Conservation (phyloP, 23 tunicate species). For the Trididemnum nubilum region DNA sequence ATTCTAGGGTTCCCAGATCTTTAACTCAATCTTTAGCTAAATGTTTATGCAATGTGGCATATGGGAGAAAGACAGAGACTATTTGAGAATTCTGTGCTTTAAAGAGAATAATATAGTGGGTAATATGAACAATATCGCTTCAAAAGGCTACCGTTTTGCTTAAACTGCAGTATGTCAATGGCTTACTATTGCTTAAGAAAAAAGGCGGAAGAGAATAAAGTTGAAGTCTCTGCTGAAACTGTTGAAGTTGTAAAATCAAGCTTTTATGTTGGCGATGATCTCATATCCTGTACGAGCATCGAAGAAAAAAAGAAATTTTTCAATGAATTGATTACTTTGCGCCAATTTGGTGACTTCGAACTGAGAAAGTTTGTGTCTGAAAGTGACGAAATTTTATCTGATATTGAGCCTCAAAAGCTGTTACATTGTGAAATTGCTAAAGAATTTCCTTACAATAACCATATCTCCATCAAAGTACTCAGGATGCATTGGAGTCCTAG, state of each 20-base stretch:
- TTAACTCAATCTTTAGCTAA: no score
- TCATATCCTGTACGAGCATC: background rate
- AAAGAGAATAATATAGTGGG: background rate
- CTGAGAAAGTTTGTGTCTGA: slow-evolving; percentile 24
- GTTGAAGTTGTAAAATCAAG: background rate
- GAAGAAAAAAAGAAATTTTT: background rate
- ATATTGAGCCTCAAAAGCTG: background rate
- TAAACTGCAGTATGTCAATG: slow-evolving; percentile 33
- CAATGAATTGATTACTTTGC: slow-evolving; percentile 3
- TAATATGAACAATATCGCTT: background rate
- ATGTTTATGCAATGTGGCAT: slow-evolving; percentile 23
- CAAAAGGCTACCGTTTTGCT: slow-evolving; percentile 13
- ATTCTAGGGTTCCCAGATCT: no score
- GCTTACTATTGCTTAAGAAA: slow-evolving; percentile 22
- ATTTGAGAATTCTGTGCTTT: slow-evolving; percentile 3
- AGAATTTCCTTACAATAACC: background rate
- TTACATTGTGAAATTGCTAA: background rate
- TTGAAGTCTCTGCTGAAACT: background rate
- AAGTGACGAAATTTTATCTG: background rate
- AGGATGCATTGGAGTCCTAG: slow-evolving; percentile 15
- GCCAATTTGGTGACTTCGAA: slow-evolving; percentile 10
- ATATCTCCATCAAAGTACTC: background rate
- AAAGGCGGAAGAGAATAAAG: slow-evolving; percentile 9
- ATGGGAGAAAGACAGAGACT: background rate
- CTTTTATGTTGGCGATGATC: slow-evolving; percentile 27